A percentile compares a stretch with the other conserved stretches of the same genome.
phyloP scores from a whole-genome alignment of 2,888 invertebrate species.

The Rhyacophila evoluta region DNA sequence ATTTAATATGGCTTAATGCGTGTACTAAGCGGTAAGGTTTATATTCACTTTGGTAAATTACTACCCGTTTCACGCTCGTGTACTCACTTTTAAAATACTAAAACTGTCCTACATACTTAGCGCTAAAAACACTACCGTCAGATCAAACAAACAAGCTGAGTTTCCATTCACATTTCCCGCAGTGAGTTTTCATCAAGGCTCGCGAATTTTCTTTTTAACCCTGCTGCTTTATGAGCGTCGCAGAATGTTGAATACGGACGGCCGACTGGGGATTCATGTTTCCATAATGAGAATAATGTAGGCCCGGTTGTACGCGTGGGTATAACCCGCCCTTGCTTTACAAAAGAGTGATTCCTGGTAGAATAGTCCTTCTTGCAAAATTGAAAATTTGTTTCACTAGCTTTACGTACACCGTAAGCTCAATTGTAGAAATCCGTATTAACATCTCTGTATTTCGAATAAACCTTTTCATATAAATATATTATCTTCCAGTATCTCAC shows the following conservation, averaged over 20 bases:
- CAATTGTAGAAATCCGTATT: background rate
- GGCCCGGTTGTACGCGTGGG: background rate
- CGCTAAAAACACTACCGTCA: background rate
- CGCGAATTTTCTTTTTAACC: conserved; percentile 17
- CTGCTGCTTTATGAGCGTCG: conserved; percentile 21
- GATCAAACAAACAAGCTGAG: conserved; percentile 1
- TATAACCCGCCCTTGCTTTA: background rate
- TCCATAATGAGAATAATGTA: conserved; percentile 20
- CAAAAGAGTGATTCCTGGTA: background rate
- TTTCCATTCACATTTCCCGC: conserved; percentile 16
- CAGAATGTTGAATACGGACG: conserved; percentile 7
- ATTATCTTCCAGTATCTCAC: too few relatives aligned
- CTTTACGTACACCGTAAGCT: background rate
- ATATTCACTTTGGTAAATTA: background rate
- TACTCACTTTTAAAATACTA: background rate
- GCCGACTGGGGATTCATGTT: conserved; percentile 19
- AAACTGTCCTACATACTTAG: background rate
- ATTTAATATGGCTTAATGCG: too few relatives aligned
- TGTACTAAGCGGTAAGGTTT: background rate
- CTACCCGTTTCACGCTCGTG: background rate
- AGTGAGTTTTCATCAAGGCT: conserved; percentile 15
- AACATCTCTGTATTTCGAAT: too few relatives aligned
- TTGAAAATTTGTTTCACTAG: background rate
- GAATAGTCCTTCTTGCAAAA: background rate
- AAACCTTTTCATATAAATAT: too few relatives aligned